These are phyloP conservation scores for Adineta ricciae DNA, from an alignment of 2,888 invertebrate species.

Conservation along the genomic window DNA sequence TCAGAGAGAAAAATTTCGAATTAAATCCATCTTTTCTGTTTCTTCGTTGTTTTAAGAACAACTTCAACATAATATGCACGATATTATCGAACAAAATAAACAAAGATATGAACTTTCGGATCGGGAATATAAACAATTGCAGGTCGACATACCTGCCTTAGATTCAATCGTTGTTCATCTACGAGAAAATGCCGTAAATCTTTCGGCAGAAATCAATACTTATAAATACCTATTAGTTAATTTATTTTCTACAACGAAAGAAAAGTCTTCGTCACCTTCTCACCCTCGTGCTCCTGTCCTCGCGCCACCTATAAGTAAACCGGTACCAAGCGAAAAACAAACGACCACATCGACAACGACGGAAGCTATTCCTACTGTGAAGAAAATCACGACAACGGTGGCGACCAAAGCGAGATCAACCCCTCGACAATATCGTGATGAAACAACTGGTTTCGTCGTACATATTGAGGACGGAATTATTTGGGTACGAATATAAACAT, in stretches of 20 bases:
- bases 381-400: background rate
- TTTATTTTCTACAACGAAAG: background rate
- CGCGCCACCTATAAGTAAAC: background rate
- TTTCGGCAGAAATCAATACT: background rate
- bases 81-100: background rate
- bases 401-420: background rate
- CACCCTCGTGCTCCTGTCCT: too few species aligned
- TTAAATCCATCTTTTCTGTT: background rate
- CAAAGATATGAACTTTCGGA: background rate
- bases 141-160: background rate
- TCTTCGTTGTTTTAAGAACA: background rate
- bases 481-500: constrained; percentile 15
- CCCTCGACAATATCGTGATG: background rate
- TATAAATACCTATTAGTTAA: background rate
- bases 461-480: constrained; percentile 16
- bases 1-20: background rate
- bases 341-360: background rate
- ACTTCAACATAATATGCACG: background rate
- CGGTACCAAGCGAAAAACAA: background rate
- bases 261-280: background rate
- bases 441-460: constrained; percentile 11
- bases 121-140: constrained; percentile 16
- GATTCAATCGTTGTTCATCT: background rate
- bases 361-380: background rate
- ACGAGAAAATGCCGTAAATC: background rate